Percentiles rank a stretch among this genome's conserved stretches.
These are phyloP conservation scores for Vidua chalybeata DNA, from an alignment of 2,113 vertebrate genomes.

Conservation along the genomic window DNA sequence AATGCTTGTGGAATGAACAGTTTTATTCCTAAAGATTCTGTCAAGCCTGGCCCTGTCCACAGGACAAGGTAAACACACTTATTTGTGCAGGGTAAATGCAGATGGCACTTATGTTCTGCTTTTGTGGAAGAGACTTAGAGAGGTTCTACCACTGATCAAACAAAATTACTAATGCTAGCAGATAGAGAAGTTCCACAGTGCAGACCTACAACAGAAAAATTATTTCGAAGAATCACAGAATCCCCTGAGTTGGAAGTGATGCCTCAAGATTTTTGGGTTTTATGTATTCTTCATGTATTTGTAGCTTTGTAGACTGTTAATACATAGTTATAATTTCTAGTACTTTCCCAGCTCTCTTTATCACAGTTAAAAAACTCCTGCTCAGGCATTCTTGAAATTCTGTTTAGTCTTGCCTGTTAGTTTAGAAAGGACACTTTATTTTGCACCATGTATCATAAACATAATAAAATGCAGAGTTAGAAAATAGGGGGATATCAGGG, in stretches of 20 bases:
- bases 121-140: background rate
- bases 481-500: accelerated
- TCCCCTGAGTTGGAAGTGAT: background rate
- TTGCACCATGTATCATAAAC: background rate
- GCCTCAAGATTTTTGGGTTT: background rate
- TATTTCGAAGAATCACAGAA: background rate
- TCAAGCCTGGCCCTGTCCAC: background rate
- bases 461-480: background rate
- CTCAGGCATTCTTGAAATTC: background rate
- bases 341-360: background rate
- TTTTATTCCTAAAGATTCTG: background rate
- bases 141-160: background rate
- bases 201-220: background rate
- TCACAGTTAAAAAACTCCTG: background rate
- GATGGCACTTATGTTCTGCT: background rate
- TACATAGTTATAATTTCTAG: background rate
- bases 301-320: background rate
- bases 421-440: background rate
- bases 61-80: background rate
- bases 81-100: background rate
- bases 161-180: background rate
- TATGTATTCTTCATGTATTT: background rate
- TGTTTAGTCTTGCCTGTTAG: background rate
- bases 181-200: background rate
- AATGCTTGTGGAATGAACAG: background rate